phyloP scores from a whole-genome alignment of 2,888 invertebrate species.

The Agonopterix heracliana region DNA sequence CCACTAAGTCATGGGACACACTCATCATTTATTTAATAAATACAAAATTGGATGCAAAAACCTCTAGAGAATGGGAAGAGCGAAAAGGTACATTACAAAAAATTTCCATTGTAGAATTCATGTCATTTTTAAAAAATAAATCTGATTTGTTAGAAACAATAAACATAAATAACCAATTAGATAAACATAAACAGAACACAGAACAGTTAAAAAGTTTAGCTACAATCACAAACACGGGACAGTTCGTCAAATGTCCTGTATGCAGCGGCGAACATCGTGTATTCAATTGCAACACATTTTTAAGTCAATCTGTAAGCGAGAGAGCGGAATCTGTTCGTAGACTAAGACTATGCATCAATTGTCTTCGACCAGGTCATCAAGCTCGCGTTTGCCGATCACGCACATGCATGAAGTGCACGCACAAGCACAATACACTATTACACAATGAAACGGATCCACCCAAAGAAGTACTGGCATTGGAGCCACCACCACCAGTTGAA shows the following conservation, averaged over 20 bases:
- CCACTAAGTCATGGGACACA: too few relatives aligned
- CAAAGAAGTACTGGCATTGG: neutral
- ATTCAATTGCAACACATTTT: slow-evolving; percentile 14
- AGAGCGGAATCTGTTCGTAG: slow-evolving; percentile 10
- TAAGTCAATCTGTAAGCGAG: slow-evolving; percentile 9
- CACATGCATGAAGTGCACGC: slow-evolving; percentile 11
- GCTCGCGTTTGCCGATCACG: slow-evolving; percentile 11
- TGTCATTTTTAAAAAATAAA: too few relatives aligned
- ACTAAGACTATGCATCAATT: slow-evolving; percentile 15
- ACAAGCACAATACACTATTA: slow-evolving; percentile 13
- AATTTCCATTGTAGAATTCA: too few relatives aligned
- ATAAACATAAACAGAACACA: slow-evolving; percentile 10
- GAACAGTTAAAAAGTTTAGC: too few relatives aligned
- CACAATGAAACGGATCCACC: slow-evolving; percentile 2
- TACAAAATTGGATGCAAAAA: too few relatives aligned
- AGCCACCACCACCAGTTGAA: neutral
- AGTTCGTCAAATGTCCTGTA: too few relatives aligned
- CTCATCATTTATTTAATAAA: too few relatives aligned
- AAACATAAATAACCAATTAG: slow-evolving; percentile 6
- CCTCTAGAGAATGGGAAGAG: too few relatives aligned
- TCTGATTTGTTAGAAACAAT: too few relatives aligned
- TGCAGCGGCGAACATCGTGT: slow-evolving; percentile 14
- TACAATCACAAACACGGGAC: too few relatives aligned
- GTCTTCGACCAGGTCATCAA: slow-evolving; percentile 14
- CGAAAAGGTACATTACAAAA: too few relatives aligned